Conservation (phyloP, 2,888 invertebrate genomes). For the Temnothorax ravouxi region DNA sequence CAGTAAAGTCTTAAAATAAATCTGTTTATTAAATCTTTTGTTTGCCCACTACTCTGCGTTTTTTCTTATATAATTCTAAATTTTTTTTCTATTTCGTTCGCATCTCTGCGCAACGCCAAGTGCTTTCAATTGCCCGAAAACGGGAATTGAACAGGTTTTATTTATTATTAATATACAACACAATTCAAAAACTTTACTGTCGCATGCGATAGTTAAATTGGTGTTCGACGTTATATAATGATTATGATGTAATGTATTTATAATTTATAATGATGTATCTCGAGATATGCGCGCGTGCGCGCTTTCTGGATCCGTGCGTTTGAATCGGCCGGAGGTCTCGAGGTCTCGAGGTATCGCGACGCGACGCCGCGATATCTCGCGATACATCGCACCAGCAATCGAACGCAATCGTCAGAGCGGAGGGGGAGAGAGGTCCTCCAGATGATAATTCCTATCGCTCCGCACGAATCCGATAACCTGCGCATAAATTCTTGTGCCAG, state of each 20-base stretch:
- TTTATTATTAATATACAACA: neutral
- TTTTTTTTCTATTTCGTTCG: neutral
- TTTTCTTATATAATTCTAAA: neutral
- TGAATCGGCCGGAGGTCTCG: neutral
- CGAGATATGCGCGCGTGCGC: neutral
- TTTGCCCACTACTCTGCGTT: neutral
- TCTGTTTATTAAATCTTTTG: neutral
- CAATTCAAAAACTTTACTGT: neutral
- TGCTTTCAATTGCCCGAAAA: neutral
- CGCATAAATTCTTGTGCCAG: neutral
- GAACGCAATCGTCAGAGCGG: constrained; percentile 1
- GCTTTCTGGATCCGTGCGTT: neutral
- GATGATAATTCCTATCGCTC: neutral
- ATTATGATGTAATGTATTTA: neutral
- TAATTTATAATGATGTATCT: neutral
- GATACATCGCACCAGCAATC: neutral
- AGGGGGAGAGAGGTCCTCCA: neutral
- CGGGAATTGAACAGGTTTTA: neutral
- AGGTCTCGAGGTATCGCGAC: neutral
- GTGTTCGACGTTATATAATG: neutral
- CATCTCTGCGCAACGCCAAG: neutral
- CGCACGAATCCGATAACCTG: constrained; percentile 15
- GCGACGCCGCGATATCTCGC: neutral
- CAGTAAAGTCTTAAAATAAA: neutral
- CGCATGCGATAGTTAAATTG: neutral